phyloP scores from a whole-genome alignment of 2,797 vertebrate species.

The Bufotes viridis region DNA sequence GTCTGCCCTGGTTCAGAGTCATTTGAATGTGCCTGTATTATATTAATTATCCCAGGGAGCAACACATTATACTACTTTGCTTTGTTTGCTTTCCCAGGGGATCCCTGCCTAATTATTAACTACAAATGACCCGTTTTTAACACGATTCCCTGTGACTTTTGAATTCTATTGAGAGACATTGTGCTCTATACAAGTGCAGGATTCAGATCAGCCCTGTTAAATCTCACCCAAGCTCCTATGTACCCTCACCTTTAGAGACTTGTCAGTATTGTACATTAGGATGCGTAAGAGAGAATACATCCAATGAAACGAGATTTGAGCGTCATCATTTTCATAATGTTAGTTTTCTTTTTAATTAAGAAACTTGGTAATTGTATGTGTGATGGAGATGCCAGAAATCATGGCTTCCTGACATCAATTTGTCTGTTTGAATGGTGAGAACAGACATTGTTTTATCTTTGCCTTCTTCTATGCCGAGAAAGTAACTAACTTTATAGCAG shows the following conservation, averaged over 20 bases:
- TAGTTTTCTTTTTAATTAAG: background rate
- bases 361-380: background rate
- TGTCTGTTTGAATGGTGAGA: background rate
- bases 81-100: slow-evolving; percentile 60
- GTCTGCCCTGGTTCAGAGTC: slow-evolving; percentile 26
- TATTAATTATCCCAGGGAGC: slow-evolving; percentile 52
- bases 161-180: slow-evolving; percentile 52
- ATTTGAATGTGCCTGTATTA: slow-evolving; percentile 52
- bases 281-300: background rate
- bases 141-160: slow-evolving; percentile 62
- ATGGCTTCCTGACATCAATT: slow-evolving; percentile 16
- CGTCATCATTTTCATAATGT: background rate
- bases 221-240: background rate
- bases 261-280: background rate
- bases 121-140: slow-evolving; percentile 63
- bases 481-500: slow-evolving; percentile 72
- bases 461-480: slow-evolving; percentile 65
- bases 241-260: background rate
- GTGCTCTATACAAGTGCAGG: slow-evolving; percentile 31
- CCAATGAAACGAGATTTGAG: background rate
- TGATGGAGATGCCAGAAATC: background rate
- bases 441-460: slow-evolving; percentile 43
- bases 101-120: slow-evolving; percentile 59
- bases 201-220: slow-evolving; percentile 23
- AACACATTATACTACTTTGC: slow-evolving; percentile 58